A percentile compares a stretch with the other conserved stretches of the same genome.
Evolutionary conservation across 2,888 invertebrate species (phyloP).

Genomic region (Tenthredo distinguenda): DNA sequence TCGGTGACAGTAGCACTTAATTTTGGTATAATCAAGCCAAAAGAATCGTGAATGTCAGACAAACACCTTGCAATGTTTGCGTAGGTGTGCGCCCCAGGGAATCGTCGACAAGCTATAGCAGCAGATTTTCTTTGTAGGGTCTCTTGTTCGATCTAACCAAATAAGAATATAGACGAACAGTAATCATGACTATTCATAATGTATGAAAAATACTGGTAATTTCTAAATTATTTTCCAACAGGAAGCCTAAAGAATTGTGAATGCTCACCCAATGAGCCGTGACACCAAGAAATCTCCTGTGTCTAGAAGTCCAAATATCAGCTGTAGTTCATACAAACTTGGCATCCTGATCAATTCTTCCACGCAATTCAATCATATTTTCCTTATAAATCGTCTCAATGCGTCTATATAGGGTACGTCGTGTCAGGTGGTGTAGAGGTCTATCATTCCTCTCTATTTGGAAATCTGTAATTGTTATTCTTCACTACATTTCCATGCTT

Average conservation of each 20-base stretch:
- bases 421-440: background rate
- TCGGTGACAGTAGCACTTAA: conserved; percentile 1
- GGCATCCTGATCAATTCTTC: background rate
- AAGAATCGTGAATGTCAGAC: conserved; percentile 20
- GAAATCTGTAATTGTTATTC: background rate
- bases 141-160: conserved; percentile 31
- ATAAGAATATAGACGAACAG: too few relatives aligned
- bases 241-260: too few relatives aligned
- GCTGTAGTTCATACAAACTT: background rate
- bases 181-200: too few relatives aligned
- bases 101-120: conserved; percentile 42
- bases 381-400: background rate
- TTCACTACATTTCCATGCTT: background rate
- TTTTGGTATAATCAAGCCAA: background rate
- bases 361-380: background rate
- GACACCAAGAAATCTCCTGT: background rate
- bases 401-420: background rate
- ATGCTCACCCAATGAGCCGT: background rate
- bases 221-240: too few relatives aligned
- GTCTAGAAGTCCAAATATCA: background rate
- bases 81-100: conserved; percentile 38
- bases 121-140: conserved; percentile 39
- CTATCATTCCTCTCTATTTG: background rate
- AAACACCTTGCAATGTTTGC: conserved; percentile 37
- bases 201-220: too few relatives aligned